Evolutionary conservation across 1,140 invertebrate species (phyloP).

Genomic region (Belonocnema kinseyi): DNA sequence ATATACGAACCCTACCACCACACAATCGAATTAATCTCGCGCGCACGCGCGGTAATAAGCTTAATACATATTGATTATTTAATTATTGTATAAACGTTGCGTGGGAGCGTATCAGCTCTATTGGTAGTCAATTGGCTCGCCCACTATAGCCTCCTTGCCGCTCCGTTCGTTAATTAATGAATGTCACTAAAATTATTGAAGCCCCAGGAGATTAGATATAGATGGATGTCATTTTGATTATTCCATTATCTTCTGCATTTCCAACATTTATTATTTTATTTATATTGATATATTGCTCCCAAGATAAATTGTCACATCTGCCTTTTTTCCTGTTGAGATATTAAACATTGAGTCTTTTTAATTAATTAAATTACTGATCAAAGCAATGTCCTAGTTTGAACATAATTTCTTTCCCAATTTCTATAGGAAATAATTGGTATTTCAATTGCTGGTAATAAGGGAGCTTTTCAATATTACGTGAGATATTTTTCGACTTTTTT

Average conservation of each 20-base stretch:
- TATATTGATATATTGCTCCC: background rate
- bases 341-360: background rate
- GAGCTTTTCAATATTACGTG: too few species aligned
- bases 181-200: slow-evolving; percentile 18
- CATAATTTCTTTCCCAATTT: too few species aligned
- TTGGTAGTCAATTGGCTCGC: slow-evolving; percentile 60
- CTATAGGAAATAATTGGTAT: too few species aligned
- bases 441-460: too few species aligned
- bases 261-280: background rate
- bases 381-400: background rate
- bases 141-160: slow-evolving; percentile 54
- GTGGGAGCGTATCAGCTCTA: slow-evolving; percentile 52
- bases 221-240: background rate
- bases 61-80: slow-evolving; percentile 75
- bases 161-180: slow-evolving; percentile 55
- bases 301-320: background rate
- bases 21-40: slow-evolving; percentile 68
- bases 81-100: slow-evolving; percentile 70
- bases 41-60: slow-evolving; percentile 63
- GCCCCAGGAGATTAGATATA: slow-evolving; percentile 7
- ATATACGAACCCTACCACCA: slow-evolving; percentile 59
- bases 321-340: background rate
- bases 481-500: too few species aligned
- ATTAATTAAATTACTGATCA: too few species aligned
- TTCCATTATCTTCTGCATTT: slow-evolving; percentile 17